Evolutionary conservation across 2,797 vertebrate genomes (phyloP), one percentile per base, ranked within the genome.

Genomic region (Arnoldichthys spilopterus): DNA sequence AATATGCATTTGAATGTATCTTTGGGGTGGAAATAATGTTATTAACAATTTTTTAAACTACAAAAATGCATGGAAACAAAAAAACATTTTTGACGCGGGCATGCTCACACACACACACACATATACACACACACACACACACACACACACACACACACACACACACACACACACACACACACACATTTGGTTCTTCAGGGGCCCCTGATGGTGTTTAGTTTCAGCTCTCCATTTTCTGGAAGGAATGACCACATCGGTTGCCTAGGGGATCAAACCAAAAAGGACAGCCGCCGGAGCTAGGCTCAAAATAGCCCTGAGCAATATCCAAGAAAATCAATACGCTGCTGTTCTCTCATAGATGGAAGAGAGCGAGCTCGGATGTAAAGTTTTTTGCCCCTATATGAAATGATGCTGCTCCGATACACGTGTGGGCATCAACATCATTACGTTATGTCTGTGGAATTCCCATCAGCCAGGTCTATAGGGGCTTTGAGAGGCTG

Each of bases 231-330:
- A 83, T 85, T 86, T 86, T 86, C 85, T 86, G 85, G 83, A 86
- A 86, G 83, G 82, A 86, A 86, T 86, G 85, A 86, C 83, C 85
- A 75, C 85, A 86, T 82, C 61, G 82, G 85, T 86, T 85, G 85
- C 82, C 85, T 86, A 77, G 85, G 85, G 85, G 82, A 86, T 82
- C 77, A 80, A 82, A 86, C 82, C 82, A 85, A 83, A 83, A 86
- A 86, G 85, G 85, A 85, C 85, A 84, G 83, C 84, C 83, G 85
- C 72, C 80, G 13, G 49, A 72, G 72, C 47, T 40, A 58, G 56
- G 75, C 78, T 85, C 58, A 78, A 86, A 86, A 86, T 86, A 86
- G 85, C 75, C 79, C 71, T 32, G 62, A 72, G 75, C 26, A 85
- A 78, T 62, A 77, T 68, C 62, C 71, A 47, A 78, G 77, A 79